Conservation (phyloP, 2,888 invertebrate species). For the Notodonta ziczac region DNA sequence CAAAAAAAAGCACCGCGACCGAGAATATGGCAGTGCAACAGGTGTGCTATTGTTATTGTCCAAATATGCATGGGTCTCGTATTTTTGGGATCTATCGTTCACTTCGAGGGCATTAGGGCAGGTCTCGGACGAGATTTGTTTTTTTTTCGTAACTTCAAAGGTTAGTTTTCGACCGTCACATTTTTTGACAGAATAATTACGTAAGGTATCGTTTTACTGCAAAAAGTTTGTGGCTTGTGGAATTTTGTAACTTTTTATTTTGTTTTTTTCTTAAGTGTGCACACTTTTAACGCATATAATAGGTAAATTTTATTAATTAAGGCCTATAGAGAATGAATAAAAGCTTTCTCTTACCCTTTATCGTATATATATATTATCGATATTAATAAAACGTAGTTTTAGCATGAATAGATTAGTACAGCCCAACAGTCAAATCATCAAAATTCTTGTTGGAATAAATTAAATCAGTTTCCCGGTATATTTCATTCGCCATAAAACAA, state of each 20-base stretch:
- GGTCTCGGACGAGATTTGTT: slow-evolving; percentile 39
- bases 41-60: slow-evolving; percentile 64
- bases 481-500: slow-evolving; percentile 23
- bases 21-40: slow-evolving; percentile 49
- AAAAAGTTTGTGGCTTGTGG: background rate
- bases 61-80: slow-evolving; percentile 60
- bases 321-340: too few relatives aligned
- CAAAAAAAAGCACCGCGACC: slow-evolving; percentile 35
- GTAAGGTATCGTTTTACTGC: slow-evolving; percentile 4
- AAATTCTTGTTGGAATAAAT: background rate
- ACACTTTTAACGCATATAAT: background rate
- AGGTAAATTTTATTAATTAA: too few relatives aligned
- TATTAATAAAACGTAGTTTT: too few relatives aligned
- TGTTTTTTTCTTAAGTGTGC: background rate
- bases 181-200: slow-evolving; percentile 20
- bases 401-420: too few relatives aligned
- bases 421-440: background rate
- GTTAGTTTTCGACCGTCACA: slow-evolving; percentile 16
- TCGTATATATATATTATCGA: too few relatives aligned
- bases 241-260: background rate
- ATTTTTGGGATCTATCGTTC: slow-evolving; percentile 36
- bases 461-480: slow-evolving; percentile 33
- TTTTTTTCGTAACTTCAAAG: slow-evolving; percentile 24
- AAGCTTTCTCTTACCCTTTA: too few relatives aligned
- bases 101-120: slow-evolving; percentile 52